Evolutionary conservation across 2,113 vertebrate species (phyloP).

Genomic region (Balaeniceps rex): DNA sequence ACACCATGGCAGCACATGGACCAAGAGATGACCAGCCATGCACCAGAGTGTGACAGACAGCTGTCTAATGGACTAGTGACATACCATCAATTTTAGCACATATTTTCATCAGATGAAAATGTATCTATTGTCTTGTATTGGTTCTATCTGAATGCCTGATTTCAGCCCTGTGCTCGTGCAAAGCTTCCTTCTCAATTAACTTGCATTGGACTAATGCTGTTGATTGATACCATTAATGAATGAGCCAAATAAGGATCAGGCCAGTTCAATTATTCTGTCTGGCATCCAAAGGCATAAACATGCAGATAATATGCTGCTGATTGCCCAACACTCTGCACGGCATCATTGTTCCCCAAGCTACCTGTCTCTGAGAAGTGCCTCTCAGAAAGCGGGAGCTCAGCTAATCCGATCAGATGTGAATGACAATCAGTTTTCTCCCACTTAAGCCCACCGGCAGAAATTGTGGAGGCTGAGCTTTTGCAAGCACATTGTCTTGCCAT

Average conservation of each 20-base stretch:
- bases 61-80: background rate
- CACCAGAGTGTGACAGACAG: background rate
- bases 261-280: background rate
- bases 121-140: background rate
- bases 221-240: background rate
- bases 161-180: background rate
- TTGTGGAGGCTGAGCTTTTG: background rate
- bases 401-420: background rate
- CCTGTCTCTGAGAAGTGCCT: background rate
- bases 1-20: background rate
- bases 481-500: background rate
- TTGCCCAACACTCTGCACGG: background rate
- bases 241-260: background rate
- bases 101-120: background rate
- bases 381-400: background rate
- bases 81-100: background rate
- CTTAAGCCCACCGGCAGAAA: background rate
- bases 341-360: background rate
- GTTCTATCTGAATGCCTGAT: background rate
- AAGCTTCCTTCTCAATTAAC: background rate
- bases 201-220: background rate
- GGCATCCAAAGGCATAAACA: background rate
- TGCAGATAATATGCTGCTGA: background rate
- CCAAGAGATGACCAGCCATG: background rate
- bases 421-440: background rate